These are phyloP conservation scores for Gastrophryne carolinensis DNA, from an alignment of 2,797 vertebrate species.

Conservation along the genomic window DNA sequence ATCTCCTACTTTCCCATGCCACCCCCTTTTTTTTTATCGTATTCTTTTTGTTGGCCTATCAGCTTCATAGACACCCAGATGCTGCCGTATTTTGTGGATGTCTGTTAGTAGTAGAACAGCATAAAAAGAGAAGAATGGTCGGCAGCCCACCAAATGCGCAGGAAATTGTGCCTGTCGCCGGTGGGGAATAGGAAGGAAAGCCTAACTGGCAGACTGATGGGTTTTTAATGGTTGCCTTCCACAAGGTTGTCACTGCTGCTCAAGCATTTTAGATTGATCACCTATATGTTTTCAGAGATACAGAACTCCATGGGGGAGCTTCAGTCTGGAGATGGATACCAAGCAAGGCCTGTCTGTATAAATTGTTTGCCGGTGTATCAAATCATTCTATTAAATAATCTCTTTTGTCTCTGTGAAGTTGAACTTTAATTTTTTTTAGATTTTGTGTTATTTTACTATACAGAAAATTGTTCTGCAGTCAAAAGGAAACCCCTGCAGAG, in stretches of 20 bases:
- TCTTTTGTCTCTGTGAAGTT: not conserved
- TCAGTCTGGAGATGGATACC: slow-evolving; percentile 20
- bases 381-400: not conserved
- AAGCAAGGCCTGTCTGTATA: slow-evolving; percentile 46
- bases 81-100: slow-evolving; percentile 1
- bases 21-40: not conserved
- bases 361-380: slow-evolving; percentile 52
- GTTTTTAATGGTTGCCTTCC: slow-evolving; percentile 38
- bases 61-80: slow-evolving; percentile 14
- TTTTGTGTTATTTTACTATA: slow-evolving; percentile 56
- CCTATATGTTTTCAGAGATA: slow-evolving; percentile 45
- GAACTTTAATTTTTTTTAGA: too few relatives aligned
- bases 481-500: slow-evolving; percentile 41
- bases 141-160: slow-evolving; percentile 5
- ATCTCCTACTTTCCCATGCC: not conserved
- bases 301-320: slow-evolving; percentile 28
- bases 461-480: slow-evolving; percentile 9
- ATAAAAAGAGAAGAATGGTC: slow-evolving; percentile 17
- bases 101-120: not conserved
- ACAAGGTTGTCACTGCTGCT: slow-evolving; percentile 37
- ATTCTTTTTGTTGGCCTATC: slow-evolving; percentile 28
- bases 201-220: slow-evolving; percentile 35
- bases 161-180: slow-evolving; percentile 3
- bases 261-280: slow-evolving; percentile 46
- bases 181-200: slow-evolving; percentile 22